These are phyloP conservation scores for Nasonia oneida DNA, from an alignment of 2,888 invertebrate genomes.

Conservation along the genomic window DNA sequence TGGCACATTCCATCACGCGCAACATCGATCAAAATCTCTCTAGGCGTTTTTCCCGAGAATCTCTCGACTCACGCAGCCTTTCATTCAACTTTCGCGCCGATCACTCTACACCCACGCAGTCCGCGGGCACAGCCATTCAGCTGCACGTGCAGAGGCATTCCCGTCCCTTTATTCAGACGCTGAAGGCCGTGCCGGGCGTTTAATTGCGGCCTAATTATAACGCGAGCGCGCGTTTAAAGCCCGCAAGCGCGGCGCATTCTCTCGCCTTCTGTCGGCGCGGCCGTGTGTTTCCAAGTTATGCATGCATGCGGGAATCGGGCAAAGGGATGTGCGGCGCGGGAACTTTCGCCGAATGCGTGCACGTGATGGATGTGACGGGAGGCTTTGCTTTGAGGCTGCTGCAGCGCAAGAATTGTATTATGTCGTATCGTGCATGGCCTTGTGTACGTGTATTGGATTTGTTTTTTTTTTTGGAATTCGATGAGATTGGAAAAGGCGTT, in stretches of 20 bases:
- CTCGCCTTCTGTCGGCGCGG: not conserved
- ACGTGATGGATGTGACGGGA: not conserved
- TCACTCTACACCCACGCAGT: not conserved
- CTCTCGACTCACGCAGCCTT: not conserved
- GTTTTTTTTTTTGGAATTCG: no score
- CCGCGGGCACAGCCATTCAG: not conserved
- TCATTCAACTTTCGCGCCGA: not conserved
- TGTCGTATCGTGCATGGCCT: not conserved
- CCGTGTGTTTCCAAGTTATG: not conserved
- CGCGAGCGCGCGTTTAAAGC: conserved; percentile 19
- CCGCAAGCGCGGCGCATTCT: not conserved
- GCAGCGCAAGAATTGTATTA: not conserved
- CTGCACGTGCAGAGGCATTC: not conserved
- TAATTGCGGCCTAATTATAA: conserved; percentile 61
- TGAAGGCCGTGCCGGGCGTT: not conserved
- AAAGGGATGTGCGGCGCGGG: not conserved
- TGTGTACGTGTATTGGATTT: not conserved
- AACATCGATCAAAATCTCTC: not conserved
- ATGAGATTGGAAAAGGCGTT: no score
- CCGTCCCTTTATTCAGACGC: not conserved
- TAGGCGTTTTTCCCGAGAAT: not conserved
- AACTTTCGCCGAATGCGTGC: conserved; percentile 7
- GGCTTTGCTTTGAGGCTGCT: not conserved
- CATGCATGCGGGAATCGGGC: not conserved
- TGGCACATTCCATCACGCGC: not conserved